phyloP scores from a whole-genome alignment of 92 coral and sea anemone genomes.

The Phymanthus crucifer region DNA sequence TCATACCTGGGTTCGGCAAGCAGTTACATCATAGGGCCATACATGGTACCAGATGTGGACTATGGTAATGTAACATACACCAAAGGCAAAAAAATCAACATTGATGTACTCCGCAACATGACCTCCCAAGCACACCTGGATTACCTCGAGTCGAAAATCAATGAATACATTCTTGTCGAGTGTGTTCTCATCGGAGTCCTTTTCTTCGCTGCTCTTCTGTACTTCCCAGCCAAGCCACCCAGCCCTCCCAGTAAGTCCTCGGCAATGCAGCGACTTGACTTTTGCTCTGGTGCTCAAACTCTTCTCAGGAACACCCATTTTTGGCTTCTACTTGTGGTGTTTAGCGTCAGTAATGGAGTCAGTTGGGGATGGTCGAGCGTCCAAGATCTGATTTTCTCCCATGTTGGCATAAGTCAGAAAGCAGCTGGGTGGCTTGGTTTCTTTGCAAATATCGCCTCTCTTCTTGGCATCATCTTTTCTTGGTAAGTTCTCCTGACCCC shows the following conservation, averaged over 20 bases:
- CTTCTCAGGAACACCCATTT: conserved; percentile 73
- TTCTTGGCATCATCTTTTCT: conserved; percentile 80
- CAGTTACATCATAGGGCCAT: conserved; percentile 81
- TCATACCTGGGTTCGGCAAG: too few relatives aligned
- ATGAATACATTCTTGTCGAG: conserved; percentile 78
- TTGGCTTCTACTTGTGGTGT: conserved; percentile 65
- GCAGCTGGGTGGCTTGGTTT: conserved; percentile 99
- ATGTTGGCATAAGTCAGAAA: conserved; percentile 86
- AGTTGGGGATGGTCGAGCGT: conserved; percentile 99
- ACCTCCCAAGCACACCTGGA: conserved; percentile 62
- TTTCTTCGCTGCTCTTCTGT: conserved; percentile 68
- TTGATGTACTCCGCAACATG: conserved; percentile 61
- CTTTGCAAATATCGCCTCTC: conserved; percentile 84
- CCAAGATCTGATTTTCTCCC: conserved; percentile 88
- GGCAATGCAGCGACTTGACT: conserved; percentile 81
- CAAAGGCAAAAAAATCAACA: conserved; percentile 67
- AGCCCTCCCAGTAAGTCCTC: conserved; percentile 92
- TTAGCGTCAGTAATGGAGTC: conserved; percentile 87
- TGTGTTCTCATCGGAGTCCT: conserved; percentile 69
- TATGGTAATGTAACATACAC: conserved; percentile 73
- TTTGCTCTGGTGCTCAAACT: conserved; percentile 74
- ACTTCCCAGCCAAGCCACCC: conserved; percentile 96
- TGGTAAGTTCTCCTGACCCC: conserved; percentile 87
- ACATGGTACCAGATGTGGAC: conserved; percentile 88
- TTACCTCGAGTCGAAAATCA: conserved; percentile 71